These are phyloP conservation scores for Aethina tumida DNA, from an alignment of 1,140 invertebrate species.

Conservation along the genomic window DNA sequence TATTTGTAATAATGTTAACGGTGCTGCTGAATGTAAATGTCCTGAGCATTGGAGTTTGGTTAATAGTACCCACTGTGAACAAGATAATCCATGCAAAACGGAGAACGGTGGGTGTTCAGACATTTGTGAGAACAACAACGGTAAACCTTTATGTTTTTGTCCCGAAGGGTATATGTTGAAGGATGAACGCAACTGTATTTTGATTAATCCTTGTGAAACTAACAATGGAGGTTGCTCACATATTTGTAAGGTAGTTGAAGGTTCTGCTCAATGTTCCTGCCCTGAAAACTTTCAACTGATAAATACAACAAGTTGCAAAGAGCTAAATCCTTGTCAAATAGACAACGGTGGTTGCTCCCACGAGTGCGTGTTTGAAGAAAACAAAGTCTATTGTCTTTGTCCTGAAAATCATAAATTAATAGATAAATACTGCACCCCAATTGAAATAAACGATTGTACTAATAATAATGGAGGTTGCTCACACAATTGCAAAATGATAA, in stretches of 20 bases:
- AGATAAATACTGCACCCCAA: too few species aligned
- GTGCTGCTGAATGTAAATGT: slow-evolving; percentile 18
- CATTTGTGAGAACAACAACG: slow-evolving; percentile 38
- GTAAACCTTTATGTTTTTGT: slow-evolving; percentile 43
- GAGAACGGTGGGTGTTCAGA: slow-evolving; percentile 57
- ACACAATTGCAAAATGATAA: slow-evolving; percentile 22
- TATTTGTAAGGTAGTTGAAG: slow-evolving; percentile 43
- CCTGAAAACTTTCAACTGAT: too few species aligned
- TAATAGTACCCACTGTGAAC: slow-evolving; percentile 35
- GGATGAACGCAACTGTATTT: slow-evolving; percentile 37
- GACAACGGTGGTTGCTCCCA: too few species aligned
- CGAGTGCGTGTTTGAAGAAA: too few species aligned
- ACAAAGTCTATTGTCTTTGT: too few species aligned
- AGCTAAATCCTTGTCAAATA: too few species aligned
- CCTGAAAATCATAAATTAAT: too few species aligned
- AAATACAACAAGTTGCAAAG: too few species aligned
- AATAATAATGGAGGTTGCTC: slow-evolving; percentile 48
- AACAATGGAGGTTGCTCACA: slow-evolving; percentile 59
- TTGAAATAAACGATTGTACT: slow-evolving; percentile 10
- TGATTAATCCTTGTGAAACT: slow-evolving; percentile 54
- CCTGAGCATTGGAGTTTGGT: slow-evolving; percentile 14
- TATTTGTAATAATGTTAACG: slow-evolving; percentile 18
- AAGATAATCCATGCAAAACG: slow-evolving; percentile 16
- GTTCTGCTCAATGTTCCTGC: slow-evolving; percentile 34
- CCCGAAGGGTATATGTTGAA: slow-evolving; percentile 40